Evolutionary conservation across 2,888 invertebrate genomes (phyloP).

Genomic region (Hermodice carunculata): DNA sequence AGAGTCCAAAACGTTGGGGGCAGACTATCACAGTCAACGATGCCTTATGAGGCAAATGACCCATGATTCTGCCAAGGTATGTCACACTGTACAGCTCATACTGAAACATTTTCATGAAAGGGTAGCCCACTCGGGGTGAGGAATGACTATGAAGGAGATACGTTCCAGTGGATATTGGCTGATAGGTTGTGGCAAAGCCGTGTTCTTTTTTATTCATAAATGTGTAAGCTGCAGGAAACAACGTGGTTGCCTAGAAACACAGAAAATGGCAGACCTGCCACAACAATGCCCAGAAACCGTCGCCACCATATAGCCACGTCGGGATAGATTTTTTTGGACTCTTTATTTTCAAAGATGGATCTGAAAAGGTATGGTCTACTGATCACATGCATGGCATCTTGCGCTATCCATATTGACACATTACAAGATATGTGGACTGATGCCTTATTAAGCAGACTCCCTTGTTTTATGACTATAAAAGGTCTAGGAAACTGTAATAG

Average conservation of each 20-base stretch:
- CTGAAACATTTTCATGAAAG: constrained; percentile 5
- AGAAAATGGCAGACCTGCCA: constrained; percentile 35
- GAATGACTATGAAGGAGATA: constrained; percentile 10
- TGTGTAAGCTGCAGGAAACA: constrained; percentile 19
- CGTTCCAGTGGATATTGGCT: constrained; percentile 18
- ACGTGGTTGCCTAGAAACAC: background rate
- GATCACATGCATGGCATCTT: constrained; percentile 19
- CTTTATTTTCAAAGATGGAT: constrained; percentile 4
- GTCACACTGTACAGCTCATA: constrained; percentile 28
- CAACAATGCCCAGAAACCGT: constrained; percentile 7
- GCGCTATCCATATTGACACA: constrained; percentile 49
- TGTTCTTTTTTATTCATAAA: background rate
- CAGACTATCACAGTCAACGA: constrained; percentile 22
- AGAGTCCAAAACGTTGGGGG: no score
- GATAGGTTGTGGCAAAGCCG: background rate
- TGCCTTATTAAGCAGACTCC: constrained; percentile 10
- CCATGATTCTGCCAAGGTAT: constrained; percentile 41
- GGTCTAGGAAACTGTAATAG: constrained; percentile 3
- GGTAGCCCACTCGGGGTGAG: constrained; percentile 17
- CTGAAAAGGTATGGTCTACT: constrained; percentile 12
- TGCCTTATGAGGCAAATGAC: constrained; percentile 27
- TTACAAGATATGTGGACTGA: constrained; percentile 10
- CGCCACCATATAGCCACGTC: constrained; percentile 19
- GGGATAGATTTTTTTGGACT: constrained; percentile 23
- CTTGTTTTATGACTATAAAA: background rate